phyloP scores from a whole-genome alignment of 1,140 invertebrate genomes.

The Cepaea nemoralis region DNA sequence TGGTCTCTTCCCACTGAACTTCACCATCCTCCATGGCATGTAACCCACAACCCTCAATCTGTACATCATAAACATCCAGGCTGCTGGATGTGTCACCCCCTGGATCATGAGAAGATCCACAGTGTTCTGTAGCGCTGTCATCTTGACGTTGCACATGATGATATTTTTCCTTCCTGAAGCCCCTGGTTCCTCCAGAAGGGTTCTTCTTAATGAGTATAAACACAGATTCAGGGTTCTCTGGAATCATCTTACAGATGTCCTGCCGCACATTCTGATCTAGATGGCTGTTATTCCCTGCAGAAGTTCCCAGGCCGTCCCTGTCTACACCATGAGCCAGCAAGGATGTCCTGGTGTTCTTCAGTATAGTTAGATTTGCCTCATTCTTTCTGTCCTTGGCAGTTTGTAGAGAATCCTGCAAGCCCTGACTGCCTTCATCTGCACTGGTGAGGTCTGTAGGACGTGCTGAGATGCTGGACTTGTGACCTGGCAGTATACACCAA shows the following conservation, averaged over 20 bases:
- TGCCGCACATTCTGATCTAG: background rate
- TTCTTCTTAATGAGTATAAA: constrained; percentile 3
- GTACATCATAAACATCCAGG: too few species aligned
- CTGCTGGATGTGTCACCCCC: too few species aligned
- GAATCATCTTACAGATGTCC: background rate
- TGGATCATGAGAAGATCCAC: too few species aligned
- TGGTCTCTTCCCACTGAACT: too few species aligned
- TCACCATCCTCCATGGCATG: too few species aligned
- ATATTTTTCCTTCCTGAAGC: too few species aligned
- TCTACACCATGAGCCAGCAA: constrained; percentile 6
- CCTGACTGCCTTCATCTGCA: background rate
- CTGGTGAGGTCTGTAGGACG: background rate
- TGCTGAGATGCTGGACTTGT: background rate
- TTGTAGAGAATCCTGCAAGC: background rate
- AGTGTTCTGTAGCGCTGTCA: too few species aligned
- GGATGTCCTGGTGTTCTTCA: background rate
- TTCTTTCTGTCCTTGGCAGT: background rate
- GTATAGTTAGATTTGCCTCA: background rate
- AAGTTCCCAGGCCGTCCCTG: too few species aligned
- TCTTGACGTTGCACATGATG: too few species aligned
- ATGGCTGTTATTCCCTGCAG: background rate
- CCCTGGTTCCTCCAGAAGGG: too few species aligned
- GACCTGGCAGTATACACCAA: background rate
- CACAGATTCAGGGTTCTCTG: constrained; percentile 7
- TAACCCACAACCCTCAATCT: too few species aligned